These are phyloP conservation scores for Gambusia affinis DNA, from an alignment of 2,113 vertebrate species.

Conservation along the genomic window DNA sequence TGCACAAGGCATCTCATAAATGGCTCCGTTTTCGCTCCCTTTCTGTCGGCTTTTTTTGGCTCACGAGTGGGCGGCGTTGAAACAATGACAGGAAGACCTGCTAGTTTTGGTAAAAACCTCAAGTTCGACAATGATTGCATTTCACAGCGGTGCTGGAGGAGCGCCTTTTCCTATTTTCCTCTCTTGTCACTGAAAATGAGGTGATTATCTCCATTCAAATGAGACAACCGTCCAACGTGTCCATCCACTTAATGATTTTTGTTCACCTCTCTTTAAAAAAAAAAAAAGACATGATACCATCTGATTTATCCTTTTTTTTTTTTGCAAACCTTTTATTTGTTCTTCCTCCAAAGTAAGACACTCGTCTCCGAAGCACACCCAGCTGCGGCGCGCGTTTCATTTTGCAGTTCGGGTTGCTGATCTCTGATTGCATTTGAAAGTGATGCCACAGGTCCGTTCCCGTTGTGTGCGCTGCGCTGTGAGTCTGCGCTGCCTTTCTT, in stretches of 20 bases:
- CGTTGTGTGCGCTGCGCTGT: constrained; percentile 51
- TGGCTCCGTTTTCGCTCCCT: constrained; percentile 70
- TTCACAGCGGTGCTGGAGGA: constrained; percentile 40
- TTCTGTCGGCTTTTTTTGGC: constrained; percentile 61
- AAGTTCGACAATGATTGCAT: constrained; percentile 72
- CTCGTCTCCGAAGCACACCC: constrained; percentile 36
- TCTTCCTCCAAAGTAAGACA: constrained; percentile 46
- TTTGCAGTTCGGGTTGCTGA: constrained; percentile 42
- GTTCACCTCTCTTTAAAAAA: constrained; percentile 32
- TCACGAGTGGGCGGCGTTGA: constrained; percentile 70
- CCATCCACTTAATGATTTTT: constrained; percentile 24
- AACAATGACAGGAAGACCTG: constrained; percentile 67
- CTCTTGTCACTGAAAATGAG: constrained; percentile 59
- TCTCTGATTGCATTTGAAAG: constrained; percentile 72
- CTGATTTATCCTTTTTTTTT: constrained; percentile 38
- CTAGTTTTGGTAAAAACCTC: constrained; percentile 76
- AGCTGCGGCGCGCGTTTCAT: constrained; percentile 39
- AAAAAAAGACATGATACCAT: constrained; percentile 19
- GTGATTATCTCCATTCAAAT: constrained; percentile 48
- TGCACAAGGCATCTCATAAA: constrained; percentile 67
- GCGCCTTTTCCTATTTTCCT: constrained; percentile 47
- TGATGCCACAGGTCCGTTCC: constrained; percentile 67
- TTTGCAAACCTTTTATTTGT: constrained; percentile 27
- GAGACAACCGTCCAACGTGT: constrained; percentile 22
- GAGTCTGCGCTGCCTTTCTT: constrained; percentile 54